These are phyloP conservation scores for Thymallus thymallus DNA, from an alignment of 2,113 vertebrate species.

Conservation along the genomic window DNA sequence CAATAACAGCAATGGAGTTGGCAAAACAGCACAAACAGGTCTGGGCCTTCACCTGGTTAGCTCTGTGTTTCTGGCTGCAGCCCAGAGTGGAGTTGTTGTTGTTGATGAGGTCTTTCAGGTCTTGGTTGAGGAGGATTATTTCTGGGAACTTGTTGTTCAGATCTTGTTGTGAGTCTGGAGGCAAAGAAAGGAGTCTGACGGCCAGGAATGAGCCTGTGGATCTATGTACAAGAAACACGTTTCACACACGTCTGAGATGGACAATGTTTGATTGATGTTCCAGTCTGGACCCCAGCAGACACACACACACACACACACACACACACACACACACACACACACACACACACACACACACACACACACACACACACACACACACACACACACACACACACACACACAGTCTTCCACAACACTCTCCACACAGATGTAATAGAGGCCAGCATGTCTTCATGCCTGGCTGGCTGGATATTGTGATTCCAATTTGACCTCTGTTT, in stretches of 20 bases:
- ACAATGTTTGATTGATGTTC: slow-evolving; percentile 27
- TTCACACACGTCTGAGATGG: slow-evolving; percentile 13
- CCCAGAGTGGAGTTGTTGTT: neutral
- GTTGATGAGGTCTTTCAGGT: neutral
- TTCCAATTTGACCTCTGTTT: slow-evolving; percentile 32
- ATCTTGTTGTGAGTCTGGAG: neutral
- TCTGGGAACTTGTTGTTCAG: neutral
- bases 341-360: no score
- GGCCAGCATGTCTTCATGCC: slow-evolving; percentile 12
- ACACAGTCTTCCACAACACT: neutral
- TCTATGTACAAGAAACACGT: slow-evolving; percentile 24
- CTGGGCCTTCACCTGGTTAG: neutral
- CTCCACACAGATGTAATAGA: neutral
- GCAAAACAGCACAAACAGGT: no score
- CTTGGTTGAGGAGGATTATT: neutral
- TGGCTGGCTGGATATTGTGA: slow-evolving; percentile 10
- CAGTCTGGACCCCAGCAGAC: slow-evolving; percentile 13
- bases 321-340: neutral
- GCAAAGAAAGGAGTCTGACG: slow-evolving; percentile 1
- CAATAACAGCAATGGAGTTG: no score
- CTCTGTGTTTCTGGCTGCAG: neutral
- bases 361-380: no score
- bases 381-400: neutral
- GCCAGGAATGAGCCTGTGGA: neutral
- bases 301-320: neutral